These are phyloP conservation scores for Therioaphis trifolii DNA, from an alignment of 2,888 invertebrate genomes.

Conservation along the genomic window DNA sequence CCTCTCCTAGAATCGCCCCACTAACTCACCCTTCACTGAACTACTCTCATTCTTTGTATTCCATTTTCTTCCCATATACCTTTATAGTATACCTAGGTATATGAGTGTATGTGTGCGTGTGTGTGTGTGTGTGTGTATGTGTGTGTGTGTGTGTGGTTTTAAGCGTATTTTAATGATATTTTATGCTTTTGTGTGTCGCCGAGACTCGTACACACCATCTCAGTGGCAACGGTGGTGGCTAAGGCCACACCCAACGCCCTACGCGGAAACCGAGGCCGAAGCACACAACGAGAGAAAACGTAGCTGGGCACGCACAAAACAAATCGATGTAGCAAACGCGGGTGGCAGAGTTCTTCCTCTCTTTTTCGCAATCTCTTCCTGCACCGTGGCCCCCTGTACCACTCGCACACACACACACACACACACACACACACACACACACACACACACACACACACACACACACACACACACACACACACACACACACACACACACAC, in stretches of 20 bases:
- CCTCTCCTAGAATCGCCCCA: not conserved
- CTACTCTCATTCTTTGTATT: constrained; percentile 18
- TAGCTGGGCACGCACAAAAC: constrained; percentile 52
- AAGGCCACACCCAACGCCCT: constrained; percentile 61
- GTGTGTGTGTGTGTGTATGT: not conserved
- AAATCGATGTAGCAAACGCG: constrained; percentile 62
- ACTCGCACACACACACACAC: constrained; percentile 11
- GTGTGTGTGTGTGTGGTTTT: not conserved
- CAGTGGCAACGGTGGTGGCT: constrained; percentile 14
- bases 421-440: not conserved
- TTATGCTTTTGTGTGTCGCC: constrained; percentile 44
- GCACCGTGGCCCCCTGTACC: not conserved
- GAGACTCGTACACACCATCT: not conserved
- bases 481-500: not conserved
- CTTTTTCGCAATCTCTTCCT: constrained; percentile 49
- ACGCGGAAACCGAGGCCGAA: constrained; percentile 44
- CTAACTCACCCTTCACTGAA: not conserved
- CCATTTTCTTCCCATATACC: constrained; percentile 11
- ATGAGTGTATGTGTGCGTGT: not conserved
- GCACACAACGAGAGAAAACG: constrained; percentile 38
- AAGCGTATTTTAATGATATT: constrained; percentile 35
- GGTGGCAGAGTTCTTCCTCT: constrained; percentile 43
- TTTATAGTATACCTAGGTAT: not conserved
- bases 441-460: not conserved
- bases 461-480: not conserved